phyloP scores from a whole-genome alignment of 2,113 vertebrate genomes.

The Chionodraco myersi region DNA sequence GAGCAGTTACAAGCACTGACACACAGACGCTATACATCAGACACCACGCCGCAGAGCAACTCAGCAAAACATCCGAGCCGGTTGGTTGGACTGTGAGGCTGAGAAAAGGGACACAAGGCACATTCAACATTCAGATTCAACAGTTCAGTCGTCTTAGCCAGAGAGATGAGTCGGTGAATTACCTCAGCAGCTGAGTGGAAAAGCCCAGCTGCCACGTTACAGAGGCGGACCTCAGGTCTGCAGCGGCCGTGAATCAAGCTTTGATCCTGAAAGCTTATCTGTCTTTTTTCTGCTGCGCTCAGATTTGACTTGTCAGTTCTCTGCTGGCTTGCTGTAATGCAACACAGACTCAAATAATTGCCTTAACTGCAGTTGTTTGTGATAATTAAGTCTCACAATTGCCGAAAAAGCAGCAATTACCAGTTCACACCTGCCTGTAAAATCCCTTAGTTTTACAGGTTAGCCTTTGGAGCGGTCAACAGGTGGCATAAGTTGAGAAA shows the following conservation, averaged over 20 bases:
- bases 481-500: slow-evolving; percentile 32
- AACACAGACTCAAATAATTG: slow-evolving; percentile 26
- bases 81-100: not conserved
- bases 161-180: slow-evolving; percentile 36
- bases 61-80: not conserved
- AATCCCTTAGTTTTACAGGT: slow-evolving; percentile 17
- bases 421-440: slow-evolving; percentile 42
- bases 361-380: slow-evolving; percentile 40
- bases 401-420: slow-evolving; percentile 29
- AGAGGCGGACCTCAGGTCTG: slow-evolving; percentile 50
- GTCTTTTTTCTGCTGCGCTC: slow-evolving; percentile 48
- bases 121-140: slow-evolving; percentile 13
- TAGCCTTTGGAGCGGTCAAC: slow-evolving; percentile 16
- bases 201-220: slow-evolving; percentile 59
- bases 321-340: slow-evolving; percentile 33
- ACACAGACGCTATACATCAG: slow-evolving; percentile 11
- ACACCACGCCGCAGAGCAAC: not conserved
- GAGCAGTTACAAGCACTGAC: slow-evolving; percentile 26
- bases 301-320: slow-evolving; percentile 46
- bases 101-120: slow-evolving; percentile 7
- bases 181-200: slow-evolving; percentile 49
- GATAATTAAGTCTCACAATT: not conserved
- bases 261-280: slow-evolving; percentile 55
- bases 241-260: slow-evolving; percentile 63
- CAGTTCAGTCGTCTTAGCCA: slow-evolving; percentile 30